These are phyloP conservation scores for Trachelipus rathkii DNA, from an alignment of 1,140 invertebrate genomes.

Conservation along the genomic window DNA sequence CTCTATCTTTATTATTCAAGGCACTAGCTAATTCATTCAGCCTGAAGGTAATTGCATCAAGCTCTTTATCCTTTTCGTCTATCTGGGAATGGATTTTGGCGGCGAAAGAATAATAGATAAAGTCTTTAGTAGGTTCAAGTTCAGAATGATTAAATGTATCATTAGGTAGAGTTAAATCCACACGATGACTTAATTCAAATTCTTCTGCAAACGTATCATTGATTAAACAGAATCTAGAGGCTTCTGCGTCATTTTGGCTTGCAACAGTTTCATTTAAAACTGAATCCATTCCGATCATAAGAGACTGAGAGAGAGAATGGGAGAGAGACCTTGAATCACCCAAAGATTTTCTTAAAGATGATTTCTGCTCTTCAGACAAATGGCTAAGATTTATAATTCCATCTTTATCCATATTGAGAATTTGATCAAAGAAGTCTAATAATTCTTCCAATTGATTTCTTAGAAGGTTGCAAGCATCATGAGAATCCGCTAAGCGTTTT, in stretches of 20 bases:
- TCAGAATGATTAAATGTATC: not conserved
- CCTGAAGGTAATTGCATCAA: conserved; percentile 31
- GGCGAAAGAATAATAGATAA: conserved; percentile 25
- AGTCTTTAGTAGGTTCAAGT: conserved; percentile 8
- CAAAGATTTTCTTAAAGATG: conserved; percentile 56
- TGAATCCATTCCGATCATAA: conserved; percentile 46
- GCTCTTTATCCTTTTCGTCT: conserved; percentile 27
- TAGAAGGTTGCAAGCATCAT: conserved; percentile 61
- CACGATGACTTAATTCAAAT: not conserved
- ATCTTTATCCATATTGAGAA: conserved; percentile 60
- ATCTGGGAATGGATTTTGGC: conserved; percentile 28
- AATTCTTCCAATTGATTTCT: conserved; percentile 64
- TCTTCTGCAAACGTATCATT: not conserved
- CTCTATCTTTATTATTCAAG: conserved; percentile 20
- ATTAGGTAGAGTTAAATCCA: not conserved
- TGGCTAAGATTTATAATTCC: conserved; percentile 51
- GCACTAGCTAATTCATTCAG: conserved; percentile 24
- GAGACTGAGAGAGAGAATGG: conserved; percentile 52
- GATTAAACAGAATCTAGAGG: not conserved
- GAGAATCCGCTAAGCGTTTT: conserved; percentile 54
- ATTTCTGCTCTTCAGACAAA: conserved; percentile 54
- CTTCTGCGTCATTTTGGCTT: not conserved
- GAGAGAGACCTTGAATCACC: conserved; percentile 59
- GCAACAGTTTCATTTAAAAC: conserved; percentile 37
- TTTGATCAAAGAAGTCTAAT: conserved; percentile 65